Evolutionary conservation across 2,797 vertebrate genomes (phyloP).

Genomic region (Leucoraja ocellata): DNA sequence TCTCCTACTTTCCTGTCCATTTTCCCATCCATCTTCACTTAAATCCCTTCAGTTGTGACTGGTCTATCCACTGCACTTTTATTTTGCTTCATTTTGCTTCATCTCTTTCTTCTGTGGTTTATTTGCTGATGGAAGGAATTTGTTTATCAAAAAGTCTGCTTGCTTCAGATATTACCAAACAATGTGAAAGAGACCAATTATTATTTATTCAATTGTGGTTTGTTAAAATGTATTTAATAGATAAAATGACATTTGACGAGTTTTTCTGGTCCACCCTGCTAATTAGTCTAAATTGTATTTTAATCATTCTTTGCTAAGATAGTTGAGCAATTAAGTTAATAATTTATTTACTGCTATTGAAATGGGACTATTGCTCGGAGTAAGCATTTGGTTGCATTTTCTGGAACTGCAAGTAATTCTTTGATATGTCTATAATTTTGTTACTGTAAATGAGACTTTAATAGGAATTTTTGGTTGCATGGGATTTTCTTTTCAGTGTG

Average conservation of each 20-base stretch:
- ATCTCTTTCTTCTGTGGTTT: not conserved
- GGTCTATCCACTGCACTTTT: not conserved
- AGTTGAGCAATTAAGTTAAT: not conserved
- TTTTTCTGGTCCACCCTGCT: not conserved
- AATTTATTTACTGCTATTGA: not conserved
- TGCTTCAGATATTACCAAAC: not conserved
- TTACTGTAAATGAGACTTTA: not conserved
- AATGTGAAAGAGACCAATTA: not conserved
- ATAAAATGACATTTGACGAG: not conserved
- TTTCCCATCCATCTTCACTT: not conserved
- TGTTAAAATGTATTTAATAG: slow-evolving; percentile 7
- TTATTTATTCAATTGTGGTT: slow-evolving; percentile 24
- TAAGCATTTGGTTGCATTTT: not conserved
- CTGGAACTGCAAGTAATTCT: not conserved
- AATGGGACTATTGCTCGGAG: not conserved
- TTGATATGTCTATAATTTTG: no score
- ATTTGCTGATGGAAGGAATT: not conserved
- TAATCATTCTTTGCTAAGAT: not conserved
- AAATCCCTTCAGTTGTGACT: not conserved
- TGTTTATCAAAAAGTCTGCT: not conserved
- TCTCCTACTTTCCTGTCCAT: not conserved
- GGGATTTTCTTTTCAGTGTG: not conserved
- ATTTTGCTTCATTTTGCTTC: not conserved
- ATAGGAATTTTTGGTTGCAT: not conserved
- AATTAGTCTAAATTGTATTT: not conserved